Evolutionary conservation across 1,140 invertebrate genomes (phyloP).

Genomic region (Leptopilina boulardi): DNA sequence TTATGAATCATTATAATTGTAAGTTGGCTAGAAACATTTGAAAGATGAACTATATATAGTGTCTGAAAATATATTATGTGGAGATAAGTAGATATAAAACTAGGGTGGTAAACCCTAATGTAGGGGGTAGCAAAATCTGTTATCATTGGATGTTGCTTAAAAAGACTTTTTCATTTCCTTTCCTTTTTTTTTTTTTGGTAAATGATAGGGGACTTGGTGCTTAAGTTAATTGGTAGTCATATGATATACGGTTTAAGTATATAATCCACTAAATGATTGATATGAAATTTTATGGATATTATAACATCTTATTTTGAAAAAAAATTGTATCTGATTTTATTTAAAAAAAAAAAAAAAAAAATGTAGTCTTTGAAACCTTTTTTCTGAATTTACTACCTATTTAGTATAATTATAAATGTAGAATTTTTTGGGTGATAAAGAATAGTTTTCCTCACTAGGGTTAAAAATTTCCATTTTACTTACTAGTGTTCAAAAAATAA

Average conservation of each 20-base stretch:
- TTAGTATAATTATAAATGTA: too few relatives aligned
- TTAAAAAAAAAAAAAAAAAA: too few relatives aligned
- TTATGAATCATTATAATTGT: not conserved
- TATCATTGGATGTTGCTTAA: not conserved
- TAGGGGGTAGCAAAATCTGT: not conserved
- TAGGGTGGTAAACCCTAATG: not conserved
- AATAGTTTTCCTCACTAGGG: too few relatives aligned
- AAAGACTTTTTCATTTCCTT: not conserved
- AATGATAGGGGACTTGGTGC: not conserved
- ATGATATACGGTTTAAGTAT: conserved; percentile 14
- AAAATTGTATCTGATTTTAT: too few relatives aligned
- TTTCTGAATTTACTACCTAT: too few relatives aligned
- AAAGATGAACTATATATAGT: not conserved
- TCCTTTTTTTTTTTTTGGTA: not conserved
- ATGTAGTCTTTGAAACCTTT: too few relatives aligned
- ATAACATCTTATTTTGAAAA: not conserved
- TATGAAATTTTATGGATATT: not conserved
- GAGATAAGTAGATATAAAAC: not conserved
- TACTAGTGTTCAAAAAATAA: too few relatives aligned
- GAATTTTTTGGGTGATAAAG: too few relatives aligned
- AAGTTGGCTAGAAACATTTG: not conserved
- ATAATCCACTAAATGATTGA: conserved; percentile 9
- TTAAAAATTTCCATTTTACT: too few relatives aligned
- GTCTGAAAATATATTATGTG: not conserved
- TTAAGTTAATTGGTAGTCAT: conserved; percentile 5